phyloP scores from a whole-genome alignment of 1,140 invertebrate species.

The Batillaria attramentaria region DNA sequence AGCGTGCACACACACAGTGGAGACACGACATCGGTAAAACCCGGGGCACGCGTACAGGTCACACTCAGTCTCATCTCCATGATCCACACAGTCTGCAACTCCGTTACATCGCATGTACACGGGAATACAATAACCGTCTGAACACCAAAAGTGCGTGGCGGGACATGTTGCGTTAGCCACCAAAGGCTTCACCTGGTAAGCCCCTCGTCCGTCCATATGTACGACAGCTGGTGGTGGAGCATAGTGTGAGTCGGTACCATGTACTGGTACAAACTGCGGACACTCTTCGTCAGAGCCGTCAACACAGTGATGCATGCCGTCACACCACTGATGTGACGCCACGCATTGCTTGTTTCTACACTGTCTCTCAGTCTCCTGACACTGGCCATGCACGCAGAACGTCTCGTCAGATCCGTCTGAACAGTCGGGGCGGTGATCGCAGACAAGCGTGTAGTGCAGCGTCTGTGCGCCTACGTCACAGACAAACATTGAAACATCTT shows the following conservation, averaged over 20 bases:
- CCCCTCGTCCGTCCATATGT: not conserved
- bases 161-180: not conserved
- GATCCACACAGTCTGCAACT: not conserved
- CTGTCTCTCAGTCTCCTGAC: not conserved
- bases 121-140: constrained; percentile 11
- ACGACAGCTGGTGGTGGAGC: not conserved
- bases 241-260: not conserved
- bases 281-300: constrained; percentile 18
- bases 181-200: not conserved
- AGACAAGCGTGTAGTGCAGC: constrained; percentile 8
- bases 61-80: constrained; percentile 7
- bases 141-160: constrained; percentile 7
- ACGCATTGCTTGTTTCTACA: constrained; percentile 18
- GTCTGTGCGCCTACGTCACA: not conserved
- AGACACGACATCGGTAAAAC: constrained; percentile 1
- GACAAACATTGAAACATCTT: constrained; percentile 3
- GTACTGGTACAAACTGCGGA: not conserved
- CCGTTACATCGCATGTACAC: constrained; percentile 13
- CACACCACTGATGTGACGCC: not conserved
- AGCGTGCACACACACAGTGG: constrained; percentile 13
- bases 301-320: not conserved
- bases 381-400: not conserved
- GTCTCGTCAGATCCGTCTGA: constrained; percentile 8
- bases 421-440: not conserved
- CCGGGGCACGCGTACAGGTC: constrained; percentile 8